Conservation (phyloP, 2,113 vertebrate genomes). For the Esox niger region DNA sequence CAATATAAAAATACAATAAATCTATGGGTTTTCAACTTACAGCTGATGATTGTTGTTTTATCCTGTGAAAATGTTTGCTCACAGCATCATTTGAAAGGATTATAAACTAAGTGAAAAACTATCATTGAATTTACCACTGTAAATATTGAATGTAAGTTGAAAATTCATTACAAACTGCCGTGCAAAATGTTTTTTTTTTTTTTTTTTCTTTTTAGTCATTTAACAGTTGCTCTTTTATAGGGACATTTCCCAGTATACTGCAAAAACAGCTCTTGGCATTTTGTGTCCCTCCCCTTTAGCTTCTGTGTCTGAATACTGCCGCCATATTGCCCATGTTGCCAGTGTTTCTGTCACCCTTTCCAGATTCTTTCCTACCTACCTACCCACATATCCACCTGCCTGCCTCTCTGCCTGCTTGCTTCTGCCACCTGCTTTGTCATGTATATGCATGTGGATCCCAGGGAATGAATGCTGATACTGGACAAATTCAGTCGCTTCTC, state of each 20-base stretch:
- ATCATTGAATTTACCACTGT: neutral
- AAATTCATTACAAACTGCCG: slow-evolving; percentile 12
- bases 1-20: too few species aligned
- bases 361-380: slow-evolving; percentile 70
- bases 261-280: slow-evolving; percentile 22
- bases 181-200: neutral
- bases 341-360: slow-evolving; percentile 64
- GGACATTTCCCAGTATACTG: neutral
- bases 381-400: slow-evolving; percentile 71
- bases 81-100: neutral
- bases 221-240: too few species aligned
- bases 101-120: neutral
- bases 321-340: slow-evolving; percentile 78
- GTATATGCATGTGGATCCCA: slow-evolving; percentile 70
- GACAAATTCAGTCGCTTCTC: slow-evolving; percentile 40
- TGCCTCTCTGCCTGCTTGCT: slow-evolving; percentile 82
- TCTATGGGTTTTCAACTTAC: too few species aligned
- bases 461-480: slow-evolving; percentile 56
- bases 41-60: too few species aligned
- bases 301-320: slow-evolving; percentile 60
- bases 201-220: too few species aligned
- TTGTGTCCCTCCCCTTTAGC: slow-evolving; percentile 33
- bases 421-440: slow-evolving; percentile 80
- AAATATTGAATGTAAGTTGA: neutral
- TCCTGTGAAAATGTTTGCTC: too few species aligned